Conservation (phyloP, 2,113 vertebrate genomes). For the Onychorhynchus coronatus region DNA sequence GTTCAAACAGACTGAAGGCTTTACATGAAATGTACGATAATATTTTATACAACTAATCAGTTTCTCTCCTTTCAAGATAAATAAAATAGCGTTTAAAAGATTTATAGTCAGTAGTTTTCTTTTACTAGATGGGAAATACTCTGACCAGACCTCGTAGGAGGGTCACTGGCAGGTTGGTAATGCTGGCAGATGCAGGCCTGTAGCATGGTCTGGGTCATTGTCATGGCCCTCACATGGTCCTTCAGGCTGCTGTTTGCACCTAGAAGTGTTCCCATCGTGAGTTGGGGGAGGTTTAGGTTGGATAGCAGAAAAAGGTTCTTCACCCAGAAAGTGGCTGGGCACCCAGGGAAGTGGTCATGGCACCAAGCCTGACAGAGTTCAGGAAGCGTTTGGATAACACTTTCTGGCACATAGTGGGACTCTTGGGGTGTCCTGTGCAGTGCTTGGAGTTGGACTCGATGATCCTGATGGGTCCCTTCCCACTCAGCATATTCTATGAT, state of each 20-base stretch:
- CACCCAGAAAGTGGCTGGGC: background rate
- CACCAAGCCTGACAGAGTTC: background rate
- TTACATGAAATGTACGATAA: slow-evolving; percentile 60
- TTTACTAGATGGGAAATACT: background rate
- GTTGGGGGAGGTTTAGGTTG: background rate
- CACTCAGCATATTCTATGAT: background rate
- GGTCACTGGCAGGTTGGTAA: background rate
- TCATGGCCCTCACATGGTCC: background rate
- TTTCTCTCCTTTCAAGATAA: slow-evolving; percentile 61
- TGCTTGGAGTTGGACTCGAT: background rate
- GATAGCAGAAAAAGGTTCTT: background rate
- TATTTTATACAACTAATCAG: slow-evolving; percentile 72
- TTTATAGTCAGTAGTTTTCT: background rate
- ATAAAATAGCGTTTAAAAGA: slow-evolving; percentile 74
- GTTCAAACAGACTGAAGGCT: slow-evolving; percentile 54
- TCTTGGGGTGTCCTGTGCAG: background rate
- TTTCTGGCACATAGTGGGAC: background rate
- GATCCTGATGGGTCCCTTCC: background rate
- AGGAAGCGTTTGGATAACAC: background rate
- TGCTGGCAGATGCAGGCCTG: accelerated
- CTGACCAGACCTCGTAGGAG: background rate
- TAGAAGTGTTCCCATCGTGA: background rate
- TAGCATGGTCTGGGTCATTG: accelerated
- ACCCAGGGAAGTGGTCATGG: background rate
- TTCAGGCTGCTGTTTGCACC: accelerated